phyloP scores from a whole-genome alignment of 2,113 vertebrate species.

The Heliornis fulica region DNA sequence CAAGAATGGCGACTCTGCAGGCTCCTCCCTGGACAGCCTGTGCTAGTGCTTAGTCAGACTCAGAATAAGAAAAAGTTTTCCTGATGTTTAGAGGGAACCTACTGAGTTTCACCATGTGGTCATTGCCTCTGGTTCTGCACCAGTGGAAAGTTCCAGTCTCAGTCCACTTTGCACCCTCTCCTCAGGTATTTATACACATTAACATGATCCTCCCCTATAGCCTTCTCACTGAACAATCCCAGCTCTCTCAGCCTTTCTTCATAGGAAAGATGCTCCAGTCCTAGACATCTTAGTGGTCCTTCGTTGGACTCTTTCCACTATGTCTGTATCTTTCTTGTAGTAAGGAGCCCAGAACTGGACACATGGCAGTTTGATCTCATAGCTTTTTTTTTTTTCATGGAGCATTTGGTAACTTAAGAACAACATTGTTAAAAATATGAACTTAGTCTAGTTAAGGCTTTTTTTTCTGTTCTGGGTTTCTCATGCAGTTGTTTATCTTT shows the following conservation, averaged over 20 bases:
- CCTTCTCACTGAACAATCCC: not conserved
- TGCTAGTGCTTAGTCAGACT: not conserved
- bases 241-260: too few species aligned
- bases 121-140: not conserved
- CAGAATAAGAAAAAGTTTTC: not conserved
- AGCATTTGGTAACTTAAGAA: not conserved
- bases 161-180: too few species aligned
- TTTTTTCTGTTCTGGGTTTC: not conserved
- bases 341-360: not conserved
- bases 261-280: not conserved
- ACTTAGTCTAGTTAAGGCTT: not conserved
- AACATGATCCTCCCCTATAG: accelerated
- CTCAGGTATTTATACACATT: not conserved
- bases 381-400: not conserved
- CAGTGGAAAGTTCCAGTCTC: not conserved
- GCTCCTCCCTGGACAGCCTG: not conserved
- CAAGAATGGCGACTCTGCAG: not conserved
- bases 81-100: not conserved
- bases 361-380: not conserved
- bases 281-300: not conserved
- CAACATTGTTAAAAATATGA: not conserved
- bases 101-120: not conserved
- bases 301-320: not conserved
- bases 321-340: not conserved
- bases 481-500: not conserved